phyloP scores from a whole-genome alignment of 1,140 invertebrate species.

The Mycetomoellerius zeteki region DNA sequence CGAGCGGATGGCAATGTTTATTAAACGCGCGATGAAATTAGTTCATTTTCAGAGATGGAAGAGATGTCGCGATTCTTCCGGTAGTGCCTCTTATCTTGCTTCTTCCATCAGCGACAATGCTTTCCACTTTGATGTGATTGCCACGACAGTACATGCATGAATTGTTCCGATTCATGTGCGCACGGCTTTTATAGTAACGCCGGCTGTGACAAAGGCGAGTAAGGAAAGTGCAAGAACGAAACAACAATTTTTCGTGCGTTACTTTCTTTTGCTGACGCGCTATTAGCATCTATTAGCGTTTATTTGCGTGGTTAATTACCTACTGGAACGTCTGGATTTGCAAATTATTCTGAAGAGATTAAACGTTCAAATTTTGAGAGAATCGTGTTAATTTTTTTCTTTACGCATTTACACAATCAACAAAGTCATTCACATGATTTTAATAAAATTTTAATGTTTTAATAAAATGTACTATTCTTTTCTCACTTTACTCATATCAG shows the following conservation, averaged over 20 bases:
- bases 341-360: conserved; percentile 5
- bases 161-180: conserved; percentile 3
- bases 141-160: conserved; percentile 2
- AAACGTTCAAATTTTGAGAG: not conserved
- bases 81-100: not conserved
- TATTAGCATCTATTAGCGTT: conserved; percentile 28
- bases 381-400: not conserved
- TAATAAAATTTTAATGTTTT: conserved; percentile 20
- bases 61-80: not conserved
- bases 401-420: not conserved
- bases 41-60: not conserved
- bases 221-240: not conserved
- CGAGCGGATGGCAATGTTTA: conserved; percentile 28
- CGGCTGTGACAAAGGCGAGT: not conserved
- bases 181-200: conserved; percentile 7
- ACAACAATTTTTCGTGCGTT: not conserved
- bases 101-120: conserved; percentile 3
- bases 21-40: conserved; percentile 47
- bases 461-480: not conserved
- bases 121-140: conserved; percentile 40
- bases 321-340: not conserved
- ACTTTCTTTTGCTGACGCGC: not conserved
- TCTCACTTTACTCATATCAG: not conserved
- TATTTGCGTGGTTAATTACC: conserved; percentile 14
- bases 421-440: not conserved